Conservation (phyloP, 2,888 invertebrate genomes). For the Scrobipalpa atriplicella region DNA sequence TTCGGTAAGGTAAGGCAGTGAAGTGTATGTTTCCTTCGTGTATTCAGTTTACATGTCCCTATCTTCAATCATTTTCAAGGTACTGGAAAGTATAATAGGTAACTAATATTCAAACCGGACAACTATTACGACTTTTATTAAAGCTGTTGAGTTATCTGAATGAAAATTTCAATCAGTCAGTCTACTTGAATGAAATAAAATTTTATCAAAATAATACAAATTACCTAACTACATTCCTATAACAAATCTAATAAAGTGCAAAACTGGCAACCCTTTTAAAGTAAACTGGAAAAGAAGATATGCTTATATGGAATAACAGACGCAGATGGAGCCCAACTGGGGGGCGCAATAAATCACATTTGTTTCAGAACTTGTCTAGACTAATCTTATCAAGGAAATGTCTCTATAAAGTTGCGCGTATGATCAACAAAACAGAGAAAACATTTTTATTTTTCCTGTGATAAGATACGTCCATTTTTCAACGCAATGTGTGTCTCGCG, state of each 20-base stretch:
- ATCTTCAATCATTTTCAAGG: no score
- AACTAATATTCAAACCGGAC: no score
- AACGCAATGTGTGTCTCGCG: not conserved
- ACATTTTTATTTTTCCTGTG: not conserved
- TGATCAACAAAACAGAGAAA: not conserved
- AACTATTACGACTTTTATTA: no score
- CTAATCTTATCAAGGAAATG: conserved; percentile 24
- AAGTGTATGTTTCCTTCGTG: not conserved
- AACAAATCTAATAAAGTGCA: not conserved
- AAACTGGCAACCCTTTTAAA: not conserved
- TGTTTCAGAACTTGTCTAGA: conserved; percentile 26
- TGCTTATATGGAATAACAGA: conserved; percentile 10
- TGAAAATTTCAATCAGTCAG: no score
- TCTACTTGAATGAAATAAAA: no score
- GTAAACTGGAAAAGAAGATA: conserved; percentile 23
- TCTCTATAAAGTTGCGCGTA: conserved; percentile 18
- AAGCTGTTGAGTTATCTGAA: no score
- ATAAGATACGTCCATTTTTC: not conserved
- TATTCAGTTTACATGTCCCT: no score
- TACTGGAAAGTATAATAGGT: no score
- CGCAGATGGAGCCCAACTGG: conserved; percentile 24
- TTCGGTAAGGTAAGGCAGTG: not conserved
- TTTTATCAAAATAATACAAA: no score
- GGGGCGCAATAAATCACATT: conserved; percentile 19
- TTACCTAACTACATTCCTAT: no score